phyloP scores from a whole-genome alignment of 2,797 vertebrate species.

The Anabas testudineus region DNA sequence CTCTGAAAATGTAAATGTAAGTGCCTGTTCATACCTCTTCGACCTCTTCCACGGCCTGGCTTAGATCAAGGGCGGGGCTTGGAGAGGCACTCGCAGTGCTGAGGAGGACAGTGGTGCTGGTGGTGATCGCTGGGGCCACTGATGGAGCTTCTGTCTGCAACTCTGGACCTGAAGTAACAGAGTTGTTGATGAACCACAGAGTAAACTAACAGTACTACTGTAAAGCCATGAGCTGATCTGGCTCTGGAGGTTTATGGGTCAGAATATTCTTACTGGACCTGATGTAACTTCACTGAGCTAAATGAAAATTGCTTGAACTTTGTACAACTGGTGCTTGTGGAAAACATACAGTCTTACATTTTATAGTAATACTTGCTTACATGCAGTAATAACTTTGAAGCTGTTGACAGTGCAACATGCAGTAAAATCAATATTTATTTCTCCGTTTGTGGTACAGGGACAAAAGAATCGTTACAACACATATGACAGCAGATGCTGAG shows the following conservation, averaged over 20 bases:
- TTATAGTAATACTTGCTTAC: too few species aligned
- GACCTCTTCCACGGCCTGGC: slow-evolving; percentile 68
- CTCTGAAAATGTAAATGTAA: slow-evolving; percentile 5
- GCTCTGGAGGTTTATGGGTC: background rate
- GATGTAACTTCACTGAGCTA: too few species aligned
- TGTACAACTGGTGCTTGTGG: too few species aligned
- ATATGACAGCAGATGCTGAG: slow-evolving; percentile 1
- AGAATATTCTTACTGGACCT: too few species aligned
- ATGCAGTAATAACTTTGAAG: background rate
- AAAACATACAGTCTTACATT: too few species aligned
- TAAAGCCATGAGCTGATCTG: background rate
- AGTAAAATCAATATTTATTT: background rate
- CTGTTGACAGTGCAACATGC: background rate
- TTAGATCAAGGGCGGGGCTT: slow-evolving; percentile 52
- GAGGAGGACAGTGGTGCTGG: slow-evolving; percentile 53
- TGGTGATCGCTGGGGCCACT: slow-evolving; percentile 2
- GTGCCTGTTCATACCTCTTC: slow-evolving; percentile 75
- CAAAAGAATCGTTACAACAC: background rate
- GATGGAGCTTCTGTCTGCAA: slow-evolving; percentile 21
- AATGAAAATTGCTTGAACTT: too few species aligned
- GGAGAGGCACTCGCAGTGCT: slow-evolving; percentile 69
- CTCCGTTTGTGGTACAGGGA: background rate
- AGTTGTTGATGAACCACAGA: background rate
- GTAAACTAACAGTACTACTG: background rate
- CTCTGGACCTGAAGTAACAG: slow-evolving; percentile 22